These are phyloP conservation scores for Drymodes brunneopygia DNA, from an alignment of 2,113 vertebrate species.

Conservation along the genomic window DNA sequence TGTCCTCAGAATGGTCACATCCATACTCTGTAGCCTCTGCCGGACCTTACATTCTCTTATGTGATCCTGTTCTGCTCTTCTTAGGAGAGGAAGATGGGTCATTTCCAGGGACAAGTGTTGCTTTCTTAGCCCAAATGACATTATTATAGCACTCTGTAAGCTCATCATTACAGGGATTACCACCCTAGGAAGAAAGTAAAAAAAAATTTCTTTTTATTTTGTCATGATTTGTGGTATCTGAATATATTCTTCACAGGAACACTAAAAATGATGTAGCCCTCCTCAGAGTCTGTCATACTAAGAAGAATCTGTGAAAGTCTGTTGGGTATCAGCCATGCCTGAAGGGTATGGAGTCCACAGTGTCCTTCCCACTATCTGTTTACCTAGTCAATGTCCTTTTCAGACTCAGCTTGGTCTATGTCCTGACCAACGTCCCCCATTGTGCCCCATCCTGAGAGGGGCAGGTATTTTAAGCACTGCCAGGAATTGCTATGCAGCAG, in stretches of 20 bases:
- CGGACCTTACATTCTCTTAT: background rate
- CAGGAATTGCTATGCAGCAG: background rate
- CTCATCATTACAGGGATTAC: background rate
- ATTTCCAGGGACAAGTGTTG: background rate
- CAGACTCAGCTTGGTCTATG: background rate
- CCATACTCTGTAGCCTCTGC: fast-evolving
- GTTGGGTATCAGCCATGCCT: background rate
- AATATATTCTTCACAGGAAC: background rate
- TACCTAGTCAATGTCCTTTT: background rate
- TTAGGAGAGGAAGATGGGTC: background rate
- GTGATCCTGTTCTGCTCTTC: background rate
- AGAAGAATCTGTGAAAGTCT: background rate
- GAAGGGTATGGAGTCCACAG: background rate
- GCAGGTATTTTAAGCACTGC: background rate
- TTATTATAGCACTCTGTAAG: background rate
- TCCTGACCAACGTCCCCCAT: background rate
- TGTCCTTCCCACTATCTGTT: background rate
- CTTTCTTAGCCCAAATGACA: background rate
- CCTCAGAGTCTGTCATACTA: background rate
- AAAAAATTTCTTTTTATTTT: background rate
- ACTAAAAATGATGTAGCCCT: background rate
- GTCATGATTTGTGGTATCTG: background rate
- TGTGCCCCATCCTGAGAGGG: background rate
- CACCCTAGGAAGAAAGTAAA: background rate
- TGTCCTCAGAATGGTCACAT: background rate